These are phyloP conservation scores for Danaus plexippus DNA, from an alignment of 1,140 invertebrate genomes.

Conservation along the genomic window DNA sequence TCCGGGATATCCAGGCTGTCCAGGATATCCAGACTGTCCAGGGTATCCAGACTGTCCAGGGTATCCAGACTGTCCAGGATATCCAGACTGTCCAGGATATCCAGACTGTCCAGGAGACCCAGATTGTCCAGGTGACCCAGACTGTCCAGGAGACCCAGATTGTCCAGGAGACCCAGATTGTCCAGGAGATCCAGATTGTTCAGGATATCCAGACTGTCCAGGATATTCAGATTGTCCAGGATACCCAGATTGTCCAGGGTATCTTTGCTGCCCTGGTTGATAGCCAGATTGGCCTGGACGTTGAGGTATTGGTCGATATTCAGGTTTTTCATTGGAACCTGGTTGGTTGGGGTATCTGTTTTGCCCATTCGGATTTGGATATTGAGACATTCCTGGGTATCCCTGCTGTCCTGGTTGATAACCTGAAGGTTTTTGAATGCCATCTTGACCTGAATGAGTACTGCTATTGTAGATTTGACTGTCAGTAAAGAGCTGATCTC, in stretches of 20 bases:
- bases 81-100: no score
- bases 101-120: no score
- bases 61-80: no score
- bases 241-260: conserved; percentile 10
- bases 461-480: conserved; percentile 8
- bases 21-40: not conserved
- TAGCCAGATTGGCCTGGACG: conserved; percentile 6
- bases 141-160: conserved; percentile 9
- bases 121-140: not conserved
- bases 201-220: conserved; percentile 13
- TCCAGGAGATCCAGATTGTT: conserved; percentile 13
- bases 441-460: not conserved
- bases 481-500: conserved; percentile 9
- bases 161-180: conserved; percentile 14
- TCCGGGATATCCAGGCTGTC: conserved; percentile 7
- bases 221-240: conserved; percentile 15
- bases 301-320: conserved; percentile 6
- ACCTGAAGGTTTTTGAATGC: no score
- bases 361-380: conserved; percentile 11
- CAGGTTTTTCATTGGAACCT: not conserved
- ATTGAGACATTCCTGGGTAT: conserved; percentile 4
- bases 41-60: not conserved
- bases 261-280: conserved; percentile 12
- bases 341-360: conserved; percentile 10
- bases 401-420: conserved; percentile 7